These are phyloP conservation scores for Babylonia areolata DNA, from an alignment of 1,140 invertebrate species.

Conservation along the genomic window DNA sequence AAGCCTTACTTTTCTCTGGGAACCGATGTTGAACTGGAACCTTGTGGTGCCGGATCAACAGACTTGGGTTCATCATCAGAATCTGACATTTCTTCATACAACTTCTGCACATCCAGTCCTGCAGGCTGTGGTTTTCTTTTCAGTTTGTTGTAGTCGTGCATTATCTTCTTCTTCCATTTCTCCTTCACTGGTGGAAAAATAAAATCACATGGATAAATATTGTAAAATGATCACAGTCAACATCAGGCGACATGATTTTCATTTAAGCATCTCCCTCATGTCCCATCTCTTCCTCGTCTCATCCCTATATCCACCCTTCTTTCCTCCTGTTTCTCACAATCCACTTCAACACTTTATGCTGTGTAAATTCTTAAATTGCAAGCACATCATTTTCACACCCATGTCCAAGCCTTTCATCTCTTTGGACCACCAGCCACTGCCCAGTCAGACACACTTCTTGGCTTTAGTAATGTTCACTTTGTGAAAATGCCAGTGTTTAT, in stretches of 20 bases:
- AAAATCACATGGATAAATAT: neutral
- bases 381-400: too few species aligned
- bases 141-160: slow-evolving; percentile 20
- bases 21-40: neutral
- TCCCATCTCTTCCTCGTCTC: too few species aligned
- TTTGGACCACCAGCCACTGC: too few species aligned
- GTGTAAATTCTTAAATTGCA: too few species aligned
- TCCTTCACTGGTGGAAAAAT: neutral
- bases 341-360: too few species aligned
- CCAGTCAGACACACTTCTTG: too few species aligned
- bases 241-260: neutral
- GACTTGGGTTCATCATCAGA: slow-evolving; percentile 7
- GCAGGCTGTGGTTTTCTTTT: neutral
- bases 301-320: too few species aligned
- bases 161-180: slow-evolving; percentile 11
- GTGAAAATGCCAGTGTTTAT: too few species aligned
- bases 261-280: too few species aligned
- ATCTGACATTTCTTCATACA: neutral
- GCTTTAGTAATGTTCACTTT: too few species aligned
- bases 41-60: neutral
- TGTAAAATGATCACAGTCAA: neutral
- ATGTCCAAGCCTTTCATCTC: too few species aligned
- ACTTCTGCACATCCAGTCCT: slow-evolving; percentile 7
- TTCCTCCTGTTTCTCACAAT: too few species aligned
- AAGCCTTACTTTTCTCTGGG: neutral